phyloP scores from a whole-genome alignment of 1,140 invertebrate genomes.

The Ladona fulva region DNA sequence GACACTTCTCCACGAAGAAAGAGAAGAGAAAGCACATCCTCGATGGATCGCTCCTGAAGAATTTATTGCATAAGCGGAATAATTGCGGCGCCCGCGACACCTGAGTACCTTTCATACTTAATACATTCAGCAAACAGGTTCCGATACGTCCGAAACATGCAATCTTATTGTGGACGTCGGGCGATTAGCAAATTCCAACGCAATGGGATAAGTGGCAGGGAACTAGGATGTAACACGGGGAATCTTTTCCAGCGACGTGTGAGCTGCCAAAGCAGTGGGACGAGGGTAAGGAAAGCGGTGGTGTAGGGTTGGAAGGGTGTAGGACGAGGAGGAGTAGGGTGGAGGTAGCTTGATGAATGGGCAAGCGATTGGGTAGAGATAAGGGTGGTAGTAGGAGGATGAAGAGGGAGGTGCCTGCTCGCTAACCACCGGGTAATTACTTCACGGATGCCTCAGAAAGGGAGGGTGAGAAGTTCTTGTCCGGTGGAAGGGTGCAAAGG shows the following conservation, averaged over 20 bases:
- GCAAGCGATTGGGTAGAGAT: background rate
- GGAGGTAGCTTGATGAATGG: background rate
- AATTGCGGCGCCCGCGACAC: background rate
- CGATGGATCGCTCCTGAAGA: background rate
- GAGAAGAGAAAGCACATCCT: background rate
- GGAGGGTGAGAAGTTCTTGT: constrained; percentile 3
- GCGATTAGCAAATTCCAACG: background rate
- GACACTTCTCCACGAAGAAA: background rate
- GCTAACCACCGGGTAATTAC: constrained; percentile 7
- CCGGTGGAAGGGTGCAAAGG: background rate
- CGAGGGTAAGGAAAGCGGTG: background rate
- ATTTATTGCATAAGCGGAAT: background rate
- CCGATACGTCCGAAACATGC: background rate
- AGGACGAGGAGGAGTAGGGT: background rate
- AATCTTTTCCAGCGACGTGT: background rate
- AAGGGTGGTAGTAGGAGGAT: background rate
- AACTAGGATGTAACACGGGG: constrained; percentile 7
- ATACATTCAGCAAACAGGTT: background rate
- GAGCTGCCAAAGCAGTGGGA: background rate
- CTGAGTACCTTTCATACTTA: background rate
- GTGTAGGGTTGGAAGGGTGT: background rate
- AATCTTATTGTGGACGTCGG: background rate
- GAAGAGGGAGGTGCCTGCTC: background rate
- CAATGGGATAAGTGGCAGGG: background rate
- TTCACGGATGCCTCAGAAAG: background rate